Evolutionary conservation across 2,888 invertebrate genomes (phyloP).

Genomic region (Lasioglossum figueresi): DNA sequence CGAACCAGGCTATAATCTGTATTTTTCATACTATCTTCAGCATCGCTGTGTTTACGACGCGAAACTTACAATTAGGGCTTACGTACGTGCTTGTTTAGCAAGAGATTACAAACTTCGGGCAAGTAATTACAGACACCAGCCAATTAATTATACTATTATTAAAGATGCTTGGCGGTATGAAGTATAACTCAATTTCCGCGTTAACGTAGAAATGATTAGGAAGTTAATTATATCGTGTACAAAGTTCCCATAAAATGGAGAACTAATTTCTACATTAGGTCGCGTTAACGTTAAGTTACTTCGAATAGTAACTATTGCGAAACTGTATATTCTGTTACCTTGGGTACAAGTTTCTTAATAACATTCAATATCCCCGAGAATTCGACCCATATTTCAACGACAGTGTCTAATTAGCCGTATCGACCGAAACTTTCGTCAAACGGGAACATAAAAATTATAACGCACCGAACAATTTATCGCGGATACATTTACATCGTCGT

Average conservation of each 20-base stretch:
- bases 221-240: background rate
- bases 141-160: slow-evolving; percentile 33
- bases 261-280: background rate
- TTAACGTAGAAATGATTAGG: background rate
- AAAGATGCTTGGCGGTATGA: slow-evolving; percentile 21
- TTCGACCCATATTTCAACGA: background rate
- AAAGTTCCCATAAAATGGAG: background rate
- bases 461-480: background rate
- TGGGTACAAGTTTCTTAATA: background rate
- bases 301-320: background rate
- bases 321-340: background rate
- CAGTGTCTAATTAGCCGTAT: background rate
- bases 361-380: background rate
- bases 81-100: slow-evolving; percentile 23
- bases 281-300: background rate
- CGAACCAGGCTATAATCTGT: background rate
- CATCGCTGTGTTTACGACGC: background rate
- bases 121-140: slow-evolving; percentile 23
- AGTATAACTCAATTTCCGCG: background rate
- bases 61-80: slow-evolving; percentile 13
- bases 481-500: background rate
- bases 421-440: background rate
- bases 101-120: slow-evolving; percentile 27
- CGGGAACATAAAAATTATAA: background rate
- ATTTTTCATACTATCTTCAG: background rate